These are phyloP conservation scores for Chromobotia macracanthus DNA, from an alignment of 2,797 vertebrate species.

Conservation along the genomic window DNA sequence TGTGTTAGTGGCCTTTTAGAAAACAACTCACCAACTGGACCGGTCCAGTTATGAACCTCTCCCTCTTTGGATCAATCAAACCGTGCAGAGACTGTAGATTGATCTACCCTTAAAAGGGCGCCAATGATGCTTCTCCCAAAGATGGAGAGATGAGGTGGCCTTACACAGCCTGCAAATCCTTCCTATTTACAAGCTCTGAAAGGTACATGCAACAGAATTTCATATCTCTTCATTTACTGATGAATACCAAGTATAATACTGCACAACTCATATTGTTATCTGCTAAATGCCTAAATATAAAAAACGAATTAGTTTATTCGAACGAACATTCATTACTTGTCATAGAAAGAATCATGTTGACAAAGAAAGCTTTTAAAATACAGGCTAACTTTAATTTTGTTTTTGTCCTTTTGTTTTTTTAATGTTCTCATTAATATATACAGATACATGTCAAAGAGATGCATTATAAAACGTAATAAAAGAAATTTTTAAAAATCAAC, in stretches of 20 bases:
- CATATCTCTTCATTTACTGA: background rate
- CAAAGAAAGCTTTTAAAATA: too few species aligned
- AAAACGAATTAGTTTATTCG: too few species aligned
- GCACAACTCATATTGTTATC: too few species aligned
- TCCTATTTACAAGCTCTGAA: background rate
- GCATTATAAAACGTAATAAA: background rate
- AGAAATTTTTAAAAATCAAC: background rate
- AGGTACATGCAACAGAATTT: background rate
- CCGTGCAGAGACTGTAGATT: constrained; percentile 38
- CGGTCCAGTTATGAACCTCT: constrained; percentile 38
- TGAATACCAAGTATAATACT: too few species aligned
- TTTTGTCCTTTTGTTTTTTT: too few species aligned
- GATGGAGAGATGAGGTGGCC: background rate
- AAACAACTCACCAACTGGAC: constrained; percentile 42
- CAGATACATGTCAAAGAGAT: background rate
- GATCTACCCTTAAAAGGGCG: constrained; percentile 52
- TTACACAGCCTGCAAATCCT: background rate
- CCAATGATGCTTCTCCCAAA: constrained; percentile 33
- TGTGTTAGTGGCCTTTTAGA: constrained; percentile 34
- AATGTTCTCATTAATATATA: background rate
- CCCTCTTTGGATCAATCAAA: constrained; percentile 46
- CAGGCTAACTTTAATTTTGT: background rate
- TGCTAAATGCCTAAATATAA: too few species aligned
- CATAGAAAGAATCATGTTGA: too few species aligned
- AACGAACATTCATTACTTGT: too few species aligned